These are phyloP conservation scores for Karalla daura DNA, from an alignment of 2,797 vertebrate genomes.

Conservation along the genomic window DNA sequence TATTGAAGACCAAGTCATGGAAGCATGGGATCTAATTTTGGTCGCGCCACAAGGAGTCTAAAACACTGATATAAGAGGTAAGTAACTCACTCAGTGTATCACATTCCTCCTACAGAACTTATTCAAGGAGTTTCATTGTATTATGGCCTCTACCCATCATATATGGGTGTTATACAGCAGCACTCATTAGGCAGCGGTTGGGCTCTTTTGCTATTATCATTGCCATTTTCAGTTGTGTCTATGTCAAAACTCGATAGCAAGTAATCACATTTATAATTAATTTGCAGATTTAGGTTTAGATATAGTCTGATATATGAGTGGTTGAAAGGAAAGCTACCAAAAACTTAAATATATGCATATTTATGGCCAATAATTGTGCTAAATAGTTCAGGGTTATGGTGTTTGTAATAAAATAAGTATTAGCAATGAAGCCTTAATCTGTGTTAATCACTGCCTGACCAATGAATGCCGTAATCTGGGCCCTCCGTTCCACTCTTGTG, in stretches of 20 bases:
- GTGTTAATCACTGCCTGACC: not conserved
- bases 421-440: not conserved
- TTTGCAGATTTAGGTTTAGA: no score
- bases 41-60: constrained; percentile 15
- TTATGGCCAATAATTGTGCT: not conserved
- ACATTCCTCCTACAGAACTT: not conserved
- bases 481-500: not conserved
- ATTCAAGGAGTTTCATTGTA: not conserved
- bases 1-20: constrained; percentile 16
- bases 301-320: no score
- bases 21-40: constrained; percentile 48
- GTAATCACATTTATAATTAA: no score
- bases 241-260: no score
- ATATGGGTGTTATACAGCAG: not conserved
- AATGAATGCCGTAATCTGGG: not conserved
- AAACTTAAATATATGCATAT: not conserved
- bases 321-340: no score
- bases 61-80: constrained; percentile 39
- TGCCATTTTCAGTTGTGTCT: no score
- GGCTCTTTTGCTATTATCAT: not conserved
- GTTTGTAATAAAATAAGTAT: no score
- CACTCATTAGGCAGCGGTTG: not conserved
- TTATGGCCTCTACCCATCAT: not conserved
- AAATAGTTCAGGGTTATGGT: not conserved
- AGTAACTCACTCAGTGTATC: not conserved